These are phyloP conservation scores for Chamaea fasciata DNA, from an alignment of 2,113 vertebrate species.

Conservation along the genomic window DNA sequence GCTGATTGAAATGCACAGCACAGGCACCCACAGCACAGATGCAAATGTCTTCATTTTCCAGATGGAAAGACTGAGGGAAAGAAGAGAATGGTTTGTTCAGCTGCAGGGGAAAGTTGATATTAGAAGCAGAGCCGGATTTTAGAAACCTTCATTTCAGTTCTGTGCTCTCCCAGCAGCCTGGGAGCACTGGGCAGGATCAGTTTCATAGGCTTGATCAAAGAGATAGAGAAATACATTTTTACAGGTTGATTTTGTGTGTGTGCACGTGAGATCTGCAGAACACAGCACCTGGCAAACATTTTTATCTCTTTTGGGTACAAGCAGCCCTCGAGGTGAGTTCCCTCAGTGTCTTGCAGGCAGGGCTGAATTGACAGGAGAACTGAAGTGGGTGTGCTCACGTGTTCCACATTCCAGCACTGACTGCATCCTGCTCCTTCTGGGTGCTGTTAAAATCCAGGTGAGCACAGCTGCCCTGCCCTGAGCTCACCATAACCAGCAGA, in stretches of 20 bases:
- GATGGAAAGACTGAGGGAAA: constrained; percentile 21
- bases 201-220: background rate
- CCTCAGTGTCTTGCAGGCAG: background rate
- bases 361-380: background rate
- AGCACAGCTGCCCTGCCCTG: background rate
- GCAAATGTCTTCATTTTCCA: constrained; percentile 21
- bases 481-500: rapidly evolving
- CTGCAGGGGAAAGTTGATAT: constrained; percentile 1
- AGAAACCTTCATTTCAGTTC: background rate
- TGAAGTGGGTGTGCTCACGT: background rate
- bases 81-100: background rate
- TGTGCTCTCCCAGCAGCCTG: background rate
- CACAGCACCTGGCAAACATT: rapidly evolving
- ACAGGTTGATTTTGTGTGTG: background rate
- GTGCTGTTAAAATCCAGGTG: background rate
- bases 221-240: background rate
- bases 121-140: background rate
- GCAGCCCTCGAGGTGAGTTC: background rate
- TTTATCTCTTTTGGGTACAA: background rate
- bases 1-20: background rate
- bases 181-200: background rate
- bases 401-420: background rate
- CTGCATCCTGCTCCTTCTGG: background rate
- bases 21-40: background rate
- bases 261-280: background rate